A percentile compares a stretch with the other conserved stretches of the same genome.
phyloP scores from a whole-genome alignment of 1,140 invertebrate genomes.

The Aphidius ervi region DNA sequence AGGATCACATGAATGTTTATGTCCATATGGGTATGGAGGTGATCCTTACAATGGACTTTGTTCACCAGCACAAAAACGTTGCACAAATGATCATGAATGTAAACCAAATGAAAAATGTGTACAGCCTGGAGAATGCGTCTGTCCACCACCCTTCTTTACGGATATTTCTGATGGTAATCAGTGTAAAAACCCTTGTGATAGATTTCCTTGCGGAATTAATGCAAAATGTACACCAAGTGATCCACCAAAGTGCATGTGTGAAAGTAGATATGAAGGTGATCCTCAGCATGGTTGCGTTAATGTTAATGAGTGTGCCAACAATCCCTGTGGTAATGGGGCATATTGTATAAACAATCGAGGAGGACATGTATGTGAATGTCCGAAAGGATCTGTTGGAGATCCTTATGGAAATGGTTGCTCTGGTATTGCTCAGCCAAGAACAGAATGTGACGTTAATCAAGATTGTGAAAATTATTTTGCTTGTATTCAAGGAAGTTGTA shows the following conservation, averaged over 20 bases:
- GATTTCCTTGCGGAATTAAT: conserved; percentile 87
- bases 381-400: conserved; percentile 75
- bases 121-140: conserved; percentile 83
- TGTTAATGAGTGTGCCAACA: conserved; percentile 74
- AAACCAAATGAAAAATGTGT: conserved; percentile 83
- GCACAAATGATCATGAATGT: conserved; percentile 77
- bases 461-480: conserved; percentile 77
- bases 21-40: conserved; percentile 70
- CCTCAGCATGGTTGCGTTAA: conserved; percentile 78
- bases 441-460: conserved; percentile 65
- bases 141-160: conserved; percentile 81
- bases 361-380: conserved; percentile 79
- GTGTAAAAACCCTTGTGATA: conserved; percentile 83
- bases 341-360: conserved; percentile 84
- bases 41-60: conserved; percentile 64
- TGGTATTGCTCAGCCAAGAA: conserved; percentile 47
- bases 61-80: conserved; percentile 73
- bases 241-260: conserved; percentile 83
- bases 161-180: conserved; percentile 74
- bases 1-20: conserved; percentile 76
- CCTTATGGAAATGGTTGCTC: conserved; percentile 78
- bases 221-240: conserved; percentile 86
- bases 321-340: conserved; percentile 79
- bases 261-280: conserved; percentile 78
- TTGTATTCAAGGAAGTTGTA: conserved; percentile 71